Evolutionary conservation across 2,888 invertebrate genomes (phyloP).

Genomic region (Zele albiditarsus): DNA sequence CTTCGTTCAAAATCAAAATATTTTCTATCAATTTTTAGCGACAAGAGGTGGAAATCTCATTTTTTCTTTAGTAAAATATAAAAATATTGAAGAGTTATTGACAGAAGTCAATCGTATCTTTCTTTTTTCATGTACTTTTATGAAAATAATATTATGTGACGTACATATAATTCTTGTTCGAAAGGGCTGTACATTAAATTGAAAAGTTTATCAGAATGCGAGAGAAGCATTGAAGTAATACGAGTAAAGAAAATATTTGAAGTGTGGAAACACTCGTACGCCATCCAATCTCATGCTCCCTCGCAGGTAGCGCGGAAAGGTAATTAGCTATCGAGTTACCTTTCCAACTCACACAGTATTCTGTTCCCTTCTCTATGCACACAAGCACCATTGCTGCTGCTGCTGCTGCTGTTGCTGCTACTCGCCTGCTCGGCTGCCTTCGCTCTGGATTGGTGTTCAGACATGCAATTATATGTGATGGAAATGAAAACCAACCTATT

Average conservation of each 20-base stretch:
- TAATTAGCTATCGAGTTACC: conserved; percentile 66
- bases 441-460: conserved; percentile 59
- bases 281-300: conserved; percentile 50
- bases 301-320: conserved; percentile 56
- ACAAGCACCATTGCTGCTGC: conserved; percentile 39
- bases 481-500: conserved; percentile 55
- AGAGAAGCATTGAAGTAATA: not conserved
- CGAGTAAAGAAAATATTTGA: conserved; percentile 52
- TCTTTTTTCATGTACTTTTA: not conserved
- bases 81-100: too few relatives aligned
- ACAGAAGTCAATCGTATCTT: too few relatives aligned
- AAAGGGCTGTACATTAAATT: not conserved
- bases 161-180: too few relatives aligned
- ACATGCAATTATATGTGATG: conserved; percentile 62
- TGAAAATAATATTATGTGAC: not conserved
- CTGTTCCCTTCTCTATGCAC: conserved; percentile 34
- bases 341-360: conserved; percentile 47
- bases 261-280: conserved; percentile 56
- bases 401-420: conserved; percentile 42
- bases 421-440: conserved; percentile 49
- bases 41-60: too few relatives aligned
- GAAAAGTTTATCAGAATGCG: conserved; percentile 1
- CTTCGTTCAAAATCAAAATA: too few relatives aligned
- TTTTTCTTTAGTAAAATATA: too few relatives aligned
- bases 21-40: too few relatives aligned